phyloP scores from a whole-genome alignment of 1,140 invertebrate species.

The Helicoverpa zea region DNA sequence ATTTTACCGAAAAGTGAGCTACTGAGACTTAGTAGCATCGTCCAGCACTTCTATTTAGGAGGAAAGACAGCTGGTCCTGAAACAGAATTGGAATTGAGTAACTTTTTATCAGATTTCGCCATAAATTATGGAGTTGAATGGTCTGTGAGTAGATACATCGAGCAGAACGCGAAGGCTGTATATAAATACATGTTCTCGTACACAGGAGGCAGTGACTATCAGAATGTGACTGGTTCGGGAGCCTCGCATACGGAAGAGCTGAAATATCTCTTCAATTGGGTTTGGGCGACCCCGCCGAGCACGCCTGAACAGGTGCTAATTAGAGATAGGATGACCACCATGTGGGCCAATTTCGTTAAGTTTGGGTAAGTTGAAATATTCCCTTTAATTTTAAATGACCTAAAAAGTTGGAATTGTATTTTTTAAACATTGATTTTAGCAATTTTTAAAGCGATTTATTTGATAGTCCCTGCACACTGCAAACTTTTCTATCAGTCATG shows the following conservation, averaged over 20 bases:
- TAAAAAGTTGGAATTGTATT: too few relatives aligned
- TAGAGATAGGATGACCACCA: slow-evolving; percentile 49
- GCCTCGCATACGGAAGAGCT: slow-evolving; percentile 57
- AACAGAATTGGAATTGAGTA: slow-evolving; percentile 44
- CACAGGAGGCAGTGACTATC: slow-evolving; percentile 49
- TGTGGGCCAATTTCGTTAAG: slow-evolving; percentile 62
- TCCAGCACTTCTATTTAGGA: slow-evolving; percentile 56
- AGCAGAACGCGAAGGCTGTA: slow-evolving; percentile 37
- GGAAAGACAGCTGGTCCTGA: slow-evolving; percentile 38
- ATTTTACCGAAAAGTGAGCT: slow-evolving; percentile 29
- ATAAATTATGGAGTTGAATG: slow-evolving; percentile 51
- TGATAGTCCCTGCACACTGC: too few relatives aligned
- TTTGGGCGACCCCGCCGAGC: not conserved
- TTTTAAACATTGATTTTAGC: too few relatives aligned
- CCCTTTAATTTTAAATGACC: too few relatives aligned
- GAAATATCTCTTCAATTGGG: slow-evolving; percentile 53
- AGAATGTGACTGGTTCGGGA: slow-evolving; percentile 51
- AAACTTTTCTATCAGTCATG: too few relatives aligned
- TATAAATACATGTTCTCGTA: slow-evolving; percentile 62
- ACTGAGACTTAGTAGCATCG: slow-evolving; percentile 17
- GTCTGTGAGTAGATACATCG: slow-evolving; percentile 50
- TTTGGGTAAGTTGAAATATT: slow-evolving; percentile 50
- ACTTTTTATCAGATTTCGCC: slow-evolving; percentile 54
- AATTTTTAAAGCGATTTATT: not conserved
- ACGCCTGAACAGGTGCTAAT: slow-evolving; percentile 48